A percentile compares a stretch with the other conserved stretches of the same genome.
phyloP scores from a whole-genome alignment of 2,888 invertebrate species.

The Cerastis rubricosa region DNA sequence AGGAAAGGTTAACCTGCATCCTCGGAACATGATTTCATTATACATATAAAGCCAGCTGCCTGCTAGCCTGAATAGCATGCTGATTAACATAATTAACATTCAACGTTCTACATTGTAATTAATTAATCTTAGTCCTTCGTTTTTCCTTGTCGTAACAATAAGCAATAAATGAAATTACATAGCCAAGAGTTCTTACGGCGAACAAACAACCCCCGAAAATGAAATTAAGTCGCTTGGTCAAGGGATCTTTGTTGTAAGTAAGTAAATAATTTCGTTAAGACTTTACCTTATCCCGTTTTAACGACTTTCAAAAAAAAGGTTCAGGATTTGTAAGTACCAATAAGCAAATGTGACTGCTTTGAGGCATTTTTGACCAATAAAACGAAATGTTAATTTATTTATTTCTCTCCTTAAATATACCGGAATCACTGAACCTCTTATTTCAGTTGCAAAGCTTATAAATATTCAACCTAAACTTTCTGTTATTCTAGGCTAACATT shows the following conservation, averaged over 20 bases:
- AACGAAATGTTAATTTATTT: neutral
- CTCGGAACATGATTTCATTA: constrained; percentile 14
- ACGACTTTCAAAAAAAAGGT: neutral
- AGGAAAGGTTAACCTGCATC: constrained; percentile 6
- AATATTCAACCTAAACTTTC: neutral
- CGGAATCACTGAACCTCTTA: constrained; percentile 5
- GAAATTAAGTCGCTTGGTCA: constrained; percentile 37
- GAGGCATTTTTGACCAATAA: neutral
- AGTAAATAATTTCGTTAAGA: constrained; percentile 34
- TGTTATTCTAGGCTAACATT: neutral
- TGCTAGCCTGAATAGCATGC: neutral
- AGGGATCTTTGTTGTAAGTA: neutral
- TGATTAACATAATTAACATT: constrained; percentile 15
- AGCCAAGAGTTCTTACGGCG: constrained; percentile 1
- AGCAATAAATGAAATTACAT: constrained; percentile 41
- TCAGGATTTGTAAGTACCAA: neutral
- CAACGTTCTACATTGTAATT: neutral
- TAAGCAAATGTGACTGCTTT: constrained; percentile 1
- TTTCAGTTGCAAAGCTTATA: constrained; percentile 8
- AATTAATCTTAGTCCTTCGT: constrained; percentile 19
- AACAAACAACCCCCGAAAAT: constrained; percentile 28
- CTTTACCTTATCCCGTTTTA: constrained; percentile 3
- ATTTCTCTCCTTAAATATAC: constrained; percentile 6
- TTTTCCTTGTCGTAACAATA: constrained; percentile 25
- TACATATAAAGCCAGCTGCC: too few species aligned